phyloP scores from a whole-genome alignment of 1,140 invertebrate genomes.

The Oryctes rhinoceros region DNA sequence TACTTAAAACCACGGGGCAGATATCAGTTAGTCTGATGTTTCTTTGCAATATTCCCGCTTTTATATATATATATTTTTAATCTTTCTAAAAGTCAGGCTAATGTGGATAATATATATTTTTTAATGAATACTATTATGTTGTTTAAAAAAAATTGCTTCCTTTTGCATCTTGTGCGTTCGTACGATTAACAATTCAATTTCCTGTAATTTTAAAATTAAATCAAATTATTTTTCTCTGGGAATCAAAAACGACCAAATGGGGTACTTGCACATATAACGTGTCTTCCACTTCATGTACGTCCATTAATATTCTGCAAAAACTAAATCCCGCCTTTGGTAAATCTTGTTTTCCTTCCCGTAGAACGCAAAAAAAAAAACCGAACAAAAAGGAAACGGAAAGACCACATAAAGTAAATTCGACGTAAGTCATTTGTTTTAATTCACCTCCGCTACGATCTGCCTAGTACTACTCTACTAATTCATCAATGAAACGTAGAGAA shows the following conservation, averaged over 20 bases:
- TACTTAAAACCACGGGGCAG: too few species aligned
- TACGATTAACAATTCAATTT: not conserved
- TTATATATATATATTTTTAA: too few species aligned
- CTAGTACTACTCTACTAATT: not conserved
- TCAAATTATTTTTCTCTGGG: not conserved
- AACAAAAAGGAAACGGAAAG: conserved; percentile 29
- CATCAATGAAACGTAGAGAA: conserved; percentile 25
- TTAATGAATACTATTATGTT: too few species aligned
- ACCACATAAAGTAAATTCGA: conserved; percentile 5
- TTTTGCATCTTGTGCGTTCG: not conserved
- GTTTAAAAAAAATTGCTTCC: not conserved
- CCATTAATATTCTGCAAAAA: conserved; percentile 1
- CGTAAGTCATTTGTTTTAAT: conserved; percentile 35
- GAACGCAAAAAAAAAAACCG: not conserved
- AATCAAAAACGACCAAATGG: not conserved
- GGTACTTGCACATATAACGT: not conserved
- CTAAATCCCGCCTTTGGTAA: not conserved
- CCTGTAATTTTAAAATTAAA: not conserved
- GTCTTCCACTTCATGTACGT: not conserved
- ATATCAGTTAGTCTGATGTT: too few species aligned
- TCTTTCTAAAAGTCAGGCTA: too few species aligned
- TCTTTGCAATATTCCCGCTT: too few species aligned
- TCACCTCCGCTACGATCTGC: conserved; percentile 9
- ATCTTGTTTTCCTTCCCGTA: not conserved
- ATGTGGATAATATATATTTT: too few species aligned